Evolutionary conservation across 2,797 vertebrate species (phyloP).

Genomic region (Buceros bicornis): DNA sequence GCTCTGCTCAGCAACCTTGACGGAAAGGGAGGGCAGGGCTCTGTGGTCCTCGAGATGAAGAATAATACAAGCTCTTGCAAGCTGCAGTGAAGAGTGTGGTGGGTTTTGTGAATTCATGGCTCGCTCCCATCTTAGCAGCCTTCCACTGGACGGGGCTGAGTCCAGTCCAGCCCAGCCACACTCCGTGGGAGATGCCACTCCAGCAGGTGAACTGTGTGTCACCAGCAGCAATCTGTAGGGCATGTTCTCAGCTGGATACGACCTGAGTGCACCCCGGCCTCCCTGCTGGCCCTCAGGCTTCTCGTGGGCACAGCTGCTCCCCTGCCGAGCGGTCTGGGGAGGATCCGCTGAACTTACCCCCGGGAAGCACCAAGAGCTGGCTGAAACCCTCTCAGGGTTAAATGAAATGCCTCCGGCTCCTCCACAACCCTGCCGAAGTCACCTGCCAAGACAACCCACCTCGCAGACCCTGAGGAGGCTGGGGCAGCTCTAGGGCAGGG

Average conservation of each 20-base stretch:
- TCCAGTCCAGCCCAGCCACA: neutral
- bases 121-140: neutral
- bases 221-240: neutral
- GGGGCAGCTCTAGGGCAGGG: neutral
- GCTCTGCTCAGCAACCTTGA: neutral
- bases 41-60: neutral
- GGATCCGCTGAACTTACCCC: neutral
- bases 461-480: neutral
- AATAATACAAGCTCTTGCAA: neutral
- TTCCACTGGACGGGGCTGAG: neutral
- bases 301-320: neutral
- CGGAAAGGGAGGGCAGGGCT: neutral
- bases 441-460: neutral
- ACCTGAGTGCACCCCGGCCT: neutral
- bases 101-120: neutral
- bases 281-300: neutral
- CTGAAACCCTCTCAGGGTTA: neutral
- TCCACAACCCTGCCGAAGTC: neutral
- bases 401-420: neutral
- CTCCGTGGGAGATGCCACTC: accelerated
- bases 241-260: neutral
- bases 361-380: neutral
- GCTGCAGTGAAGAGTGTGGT: neutral
- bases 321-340: neutral
- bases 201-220: neutral